Base-by-base conservation (phyloP, 2,888 invertebrate genomes). In the Acanthopleura granulata region DNA sequence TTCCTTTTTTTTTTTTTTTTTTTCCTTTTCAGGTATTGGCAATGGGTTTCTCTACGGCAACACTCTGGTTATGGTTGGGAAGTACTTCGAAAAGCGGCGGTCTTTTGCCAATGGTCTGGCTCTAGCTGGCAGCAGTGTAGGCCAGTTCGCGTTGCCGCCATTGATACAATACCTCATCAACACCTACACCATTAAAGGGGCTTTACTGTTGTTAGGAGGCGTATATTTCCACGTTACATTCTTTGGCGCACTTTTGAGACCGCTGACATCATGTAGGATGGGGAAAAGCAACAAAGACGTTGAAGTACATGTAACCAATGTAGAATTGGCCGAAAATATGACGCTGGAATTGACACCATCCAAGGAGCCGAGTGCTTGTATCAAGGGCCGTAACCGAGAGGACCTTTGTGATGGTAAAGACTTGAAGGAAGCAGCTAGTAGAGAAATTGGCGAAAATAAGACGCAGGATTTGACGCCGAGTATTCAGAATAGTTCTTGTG, bases 1-100 rank as follows among this genome's bases (percentile, higher is more conserved):
- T n/a, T n/a, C n/a, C n/a, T 40, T 40, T 40, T 40, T 40, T 40
- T 40, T 40, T 27, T 66, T 27, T 57, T 72, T 30, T 30, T 27
- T 62, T 50, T 77, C 15, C 75, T 51, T 79, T 78, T 0, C 78
- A 87, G 87, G 87, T 49, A 77, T 86, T 73, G 85, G 84, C 12
- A 86, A 86, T 82, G 83, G 86, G 0, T 81, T 84, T 69, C 74
- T 86, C 71, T 87, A 85, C 79, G 87, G 87, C 9, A 86, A 86
- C 78, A 82, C 84, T 15, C 76, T 88, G 29, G 84, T 87, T 0
- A 85, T 86, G 77, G 57, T 88, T 11, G 85, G 86, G 1, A 77
- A 81, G 40, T 88, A 88, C 76, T 88, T 88, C 77, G 73, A 77
- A n/a, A 83, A 81, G 69, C 76, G 80, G 3, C 80, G 85, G 11